Evolutionary conservation across 2,113 vertebrate genomes (phyloP).

Genomic region (Lophotis ruficrista): DNA sequence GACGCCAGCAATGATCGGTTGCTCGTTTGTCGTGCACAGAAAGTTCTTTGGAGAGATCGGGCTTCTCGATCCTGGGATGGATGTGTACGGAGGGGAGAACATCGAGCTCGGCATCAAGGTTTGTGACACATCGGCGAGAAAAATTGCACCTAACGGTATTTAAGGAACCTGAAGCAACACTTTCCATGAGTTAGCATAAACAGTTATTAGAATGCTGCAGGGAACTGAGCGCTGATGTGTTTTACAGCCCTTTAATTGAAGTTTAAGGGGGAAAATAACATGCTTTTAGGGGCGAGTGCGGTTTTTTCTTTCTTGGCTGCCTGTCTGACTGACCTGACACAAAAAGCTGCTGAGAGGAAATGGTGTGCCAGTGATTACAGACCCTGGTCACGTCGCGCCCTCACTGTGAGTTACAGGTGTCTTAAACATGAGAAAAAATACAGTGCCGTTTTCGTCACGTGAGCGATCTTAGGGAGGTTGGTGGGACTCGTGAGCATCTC

Average conservation of each 20-base stretch:
- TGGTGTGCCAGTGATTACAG: neutral
- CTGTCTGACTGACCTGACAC: neutral
- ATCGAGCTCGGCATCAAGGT: conserved; percentile 99
- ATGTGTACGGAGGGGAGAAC: conserved; percentile 97
- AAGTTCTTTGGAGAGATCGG: conserved; percentile 94
- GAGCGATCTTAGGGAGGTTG: neutral
- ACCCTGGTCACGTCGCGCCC: neutral
- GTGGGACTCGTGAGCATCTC: neutral
- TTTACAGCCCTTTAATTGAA: neutral
- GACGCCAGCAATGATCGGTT: conserved; percentile 97
- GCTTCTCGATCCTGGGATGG: conserved; percentile 95
- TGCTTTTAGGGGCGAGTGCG: neutral
- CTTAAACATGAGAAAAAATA: neutral
- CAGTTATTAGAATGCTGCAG: neutral
- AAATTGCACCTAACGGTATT: neutral
- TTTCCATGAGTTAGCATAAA: neutral
- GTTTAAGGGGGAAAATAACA: neutral
- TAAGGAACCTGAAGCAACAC: neutral
- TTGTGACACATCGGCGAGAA: conserved; percentile 34
- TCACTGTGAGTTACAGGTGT: neutral
- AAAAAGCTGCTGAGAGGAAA: neutral
- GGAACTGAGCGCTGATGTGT: neutral
- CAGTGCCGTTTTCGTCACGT: accelerated
- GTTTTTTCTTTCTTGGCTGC: neutral
- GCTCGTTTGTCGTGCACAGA: conserved; percentile 93